A percentile compares a stretch with the other conserved stretches of the same genome.
Evolutionary conservation across 2,888 invertebrate species (phyloP).

Genomic region (Tribolium freemani): DNA sequence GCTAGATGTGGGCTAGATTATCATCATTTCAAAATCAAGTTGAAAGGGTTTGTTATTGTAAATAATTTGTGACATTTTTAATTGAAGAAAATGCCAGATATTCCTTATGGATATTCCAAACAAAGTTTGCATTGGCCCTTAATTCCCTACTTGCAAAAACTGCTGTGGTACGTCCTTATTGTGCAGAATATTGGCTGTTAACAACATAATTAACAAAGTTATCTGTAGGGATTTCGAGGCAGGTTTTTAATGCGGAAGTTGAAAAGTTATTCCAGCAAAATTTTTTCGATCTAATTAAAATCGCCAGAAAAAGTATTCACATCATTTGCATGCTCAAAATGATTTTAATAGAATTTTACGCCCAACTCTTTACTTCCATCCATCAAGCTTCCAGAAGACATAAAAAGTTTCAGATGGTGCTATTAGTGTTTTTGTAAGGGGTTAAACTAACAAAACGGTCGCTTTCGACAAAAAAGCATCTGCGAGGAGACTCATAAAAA

Average conservation of each 20-base stretch:
- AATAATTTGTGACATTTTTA: background rate
- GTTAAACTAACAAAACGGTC: constrained; percentile 2
- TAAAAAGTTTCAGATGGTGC: background rate
- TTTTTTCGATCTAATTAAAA: background rate
- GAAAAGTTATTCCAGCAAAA: background rate
- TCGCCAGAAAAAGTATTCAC: background rate
- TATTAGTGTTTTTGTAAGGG: constrained; percentile 2
- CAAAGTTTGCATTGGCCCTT: background rate
- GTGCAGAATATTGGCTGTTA: background rate
- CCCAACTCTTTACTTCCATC: background rate
- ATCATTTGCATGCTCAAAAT: background rate
- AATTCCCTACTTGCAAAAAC: background rate
- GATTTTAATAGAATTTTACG: background rate
- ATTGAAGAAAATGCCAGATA: background rate
- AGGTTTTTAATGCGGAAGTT: background rate
- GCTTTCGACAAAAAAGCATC: background rate
- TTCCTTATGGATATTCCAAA: too few species aligned
- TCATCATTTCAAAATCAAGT: background rate
- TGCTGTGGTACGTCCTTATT: background rate
- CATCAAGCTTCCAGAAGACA: background rate
- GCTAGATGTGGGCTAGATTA: too few species aligned
- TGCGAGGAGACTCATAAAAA: background rate
- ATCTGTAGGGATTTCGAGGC: background rate
- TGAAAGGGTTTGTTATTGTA: too few species aligned
- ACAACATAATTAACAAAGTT: background rate